Base-by-base conservation (phyloP, 1,140 invertebrate genomes). In the Caenorhabditis brenneri region DNA sequence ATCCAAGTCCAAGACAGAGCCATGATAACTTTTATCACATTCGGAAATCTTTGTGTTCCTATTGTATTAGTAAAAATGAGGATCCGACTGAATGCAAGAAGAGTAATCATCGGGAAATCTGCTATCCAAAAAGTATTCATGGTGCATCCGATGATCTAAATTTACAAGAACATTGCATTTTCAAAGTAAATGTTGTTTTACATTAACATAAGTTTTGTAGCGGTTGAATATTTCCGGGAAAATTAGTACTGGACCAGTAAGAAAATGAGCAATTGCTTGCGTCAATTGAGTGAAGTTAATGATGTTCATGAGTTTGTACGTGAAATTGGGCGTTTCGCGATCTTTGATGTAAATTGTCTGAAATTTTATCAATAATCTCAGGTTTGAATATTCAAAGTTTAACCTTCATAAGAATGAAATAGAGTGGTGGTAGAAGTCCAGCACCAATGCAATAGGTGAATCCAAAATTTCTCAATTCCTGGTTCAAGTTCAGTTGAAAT, bases 101-200 rank as follows among this genome's bases (percentile, higher is more conserved):
- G 58, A 33, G 58, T 33, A 4, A 65, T 65, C 31, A 65, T 36
- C 1, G 58, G 58, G 7, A 65, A 36, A 65, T 65, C 58, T 10
- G 58, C 58, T 33, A 65, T 36, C 58, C 58, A 65, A 24, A 65
- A 65, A 1, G 58, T 33, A n/a, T 65, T 65, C 58, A 65, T 65
- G 3, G 31, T 65, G 31, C 58, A 65, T 4, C 58, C 58, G 16
- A 65, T 24, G 24, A 36, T 19, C 58, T 65, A 31, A 65, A 36
- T 16, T 10, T n/a, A n/a, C 7, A 0, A 7, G 19, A 51, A 51
- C 19, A n/a, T n/a, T n/a, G 19, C 1, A 16, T n/a, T 22, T n/a
- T n/a, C 1, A 12, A 55, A 55, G 27, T 10, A 0, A n/a, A 0
- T 9, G 53, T 27, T 51, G 5, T 4, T 24, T 27, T 55, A 55